Evolutionary conservation across 2,888 invertebrate genomes (phyloP).

Genomic region (Chrysotoxum bicinctum): DNA sequence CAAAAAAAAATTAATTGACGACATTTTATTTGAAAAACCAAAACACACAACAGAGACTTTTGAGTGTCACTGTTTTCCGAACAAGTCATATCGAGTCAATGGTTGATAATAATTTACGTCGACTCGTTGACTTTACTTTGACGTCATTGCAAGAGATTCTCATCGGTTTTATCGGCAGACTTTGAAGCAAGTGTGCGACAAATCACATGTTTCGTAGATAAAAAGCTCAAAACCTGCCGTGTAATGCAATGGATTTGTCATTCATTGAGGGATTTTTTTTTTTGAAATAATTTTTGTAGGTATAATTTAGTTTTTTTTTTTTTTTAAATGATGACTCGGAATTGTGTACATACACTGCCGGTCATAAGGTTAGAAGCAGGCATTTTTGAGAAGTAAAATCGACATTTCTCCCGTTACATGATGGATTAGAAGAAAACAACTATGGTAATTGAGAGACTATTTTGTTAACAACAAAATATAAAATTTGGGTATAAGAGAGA

Average conservation of each 20-base stretch:
- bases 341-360: neutral
- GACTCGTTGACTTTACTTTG: constrained; percentile 24
- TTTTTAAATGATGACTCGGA: constrained; percentile 3
- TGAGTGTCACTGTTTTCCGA: constrained; percentile 9
- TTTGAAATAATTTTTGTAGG: neutral
- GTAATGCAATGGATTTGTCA: constrained; percentile 24
- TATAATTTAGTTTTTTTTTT: no score
- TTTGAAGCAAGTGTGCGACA: neutral
- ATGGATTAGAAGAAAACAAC: no score
- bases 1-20: neutral
- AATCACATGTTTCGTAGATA: constrained; percentile 8
- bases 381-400: no score
- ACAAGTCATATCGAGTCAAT: constrained; percentile 25
- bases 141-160: constrained; percentile 15
- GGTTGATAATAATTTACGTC: constrained; percentile 9
- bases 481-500: no score
- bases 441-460: no score
- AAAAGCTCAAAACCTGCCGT: neutral
- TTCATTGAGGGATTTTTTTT: neutral
- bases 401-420: no score
- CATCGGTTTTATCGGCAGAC: constrained; percentile 11
- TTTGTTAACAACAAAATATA: no score
- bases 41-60: neutral
- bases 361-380: no score
- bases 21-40: constrained; percentile 6